Evolutionary conservation across 35 echinoderm and acorn worm genomes (phyloP), one percentile per base, ranked within the genome.

Genomic region (Lytechinus variegatus): DNA sequence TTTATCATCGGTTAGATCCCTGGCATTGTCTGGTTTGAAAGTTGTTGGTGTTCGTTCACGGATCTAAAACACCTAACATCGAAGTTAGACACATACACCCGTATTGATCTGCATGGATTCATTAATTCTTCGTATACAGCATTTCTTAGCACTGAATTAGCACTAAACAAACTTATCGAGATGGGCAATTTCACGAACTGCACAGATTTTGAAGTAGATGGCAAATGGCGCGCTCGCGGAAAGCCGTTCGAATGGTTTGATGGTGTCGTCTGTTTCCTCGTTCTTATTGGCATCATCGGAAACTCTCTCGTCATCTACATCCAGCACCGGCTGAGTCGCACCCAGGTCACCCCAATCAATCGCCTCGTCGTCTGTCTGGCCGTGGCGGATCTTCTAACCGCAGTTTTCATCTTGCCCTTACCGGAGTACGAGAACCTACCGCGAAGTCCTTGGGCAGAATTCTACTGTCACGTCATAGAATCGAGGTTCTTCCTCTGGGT

Each of bases 281-380:
- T 93, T 10, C 13, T 93, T 5, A 93, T 93, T 13, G 92, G 52
- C 11, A 93, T 93, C 55, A 27, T 57, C 21, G 92, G 92, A 5
- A 93, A 93, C 28, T 54, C 53, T 6, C 53, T 93, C 53, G 92
- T 93, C 52, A 93, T 93, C 21, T 27, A 56, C 92, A 93, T 93
- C 92, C 10, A 93, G 54, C 24, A 10, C 57, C 92, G 92, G 13
- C 52, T 53, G 9, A 54, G n/a, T 27, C 54, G 92, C 55, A 54
- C 54, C 53, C 28, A 33, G 9, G 88, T 54, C 3, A 93, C 92
- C 9, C 13, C 10, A 4, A 57, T 54, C 13, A 93, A 93, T n/a
- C 92, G 92, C n/a, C 92, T 93, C 27, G 53, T 93, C 92, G 57
- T 93, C 52, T 53, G 92, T 55, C 92, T 93, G n/a, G 92, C 92